A percentile compares a stretch with the other conserved stretches of the same genome.
These are phyloP conservation scores for Parotocinclus haroldoi DNA, from an alignment of 2,797 vertebrate genomes.

Conservation along the genomic window DNA sequence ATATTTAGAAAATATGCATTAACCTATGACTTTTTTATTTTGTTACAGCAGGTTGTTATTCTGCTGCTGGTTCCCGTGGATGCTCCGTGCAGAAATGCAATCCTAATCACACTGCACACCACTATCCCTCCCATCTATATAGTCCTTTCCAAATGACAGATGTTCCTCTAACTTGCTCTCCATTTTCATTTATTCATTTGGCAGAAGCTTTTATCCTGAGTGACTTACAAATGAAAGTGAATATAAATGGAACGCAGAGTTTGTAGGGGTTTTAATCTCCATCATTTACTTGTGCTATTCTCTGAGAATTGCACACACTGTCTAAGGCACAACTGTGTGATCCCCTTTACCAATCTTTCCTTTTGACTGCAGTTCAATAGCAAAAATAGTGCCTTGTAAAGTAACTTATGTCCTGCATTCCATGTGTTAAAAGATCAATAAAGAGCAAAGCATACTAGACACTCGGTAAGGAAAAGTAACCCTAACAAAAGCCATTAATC, in stretches of 20 bases:
- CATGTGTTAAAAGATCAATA: slow-evolving; percentile 50
- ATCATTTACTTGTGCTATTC: slow-evolving; percentile 46
- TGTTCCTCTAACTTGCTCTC: slow-evolving; percentile 20
- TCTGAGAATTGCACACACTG: slow-evolving; percentile 45
- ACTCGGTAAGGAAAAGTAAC: slow-evolving; percentile 40
- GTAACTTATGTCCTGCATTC: slow-evolving; percentile 63
- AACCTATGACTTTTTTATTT: background rate
- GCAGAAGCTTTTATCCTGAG: slow-evolving; percentile 29
- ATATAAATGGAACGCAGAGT: background rate
- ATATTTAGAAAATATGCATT: no score
- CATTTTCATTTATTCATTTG: slow-evolving; percentile 29
- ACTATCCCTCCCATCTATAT: background rate
- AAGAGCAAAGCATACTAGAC: slow-evolving; percentile 36
- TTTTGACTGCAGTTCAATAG: slow-evolving; percentile 62
- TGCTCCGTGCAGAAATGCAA: slow-evolving; percentile 92
- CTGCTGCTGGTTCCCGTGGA: slow-evolving; percentile 96
- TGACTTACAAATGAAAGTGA: slow-evolving; percentile 7
- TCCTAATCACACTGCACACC: slow-evolving; percentile 68
- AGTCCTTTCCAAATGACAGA: slow-evolving; percentile 23
- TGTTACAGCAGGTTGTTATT: slow-evolving; percentile 81
- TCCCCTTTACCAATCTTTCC: slow-evolving; percentile 13
- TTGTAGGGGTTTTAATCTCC: slow-evolving; percentile 13
- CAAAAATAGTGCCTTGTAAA: slow-evolving; percentile 78
- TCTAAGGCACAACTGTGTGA: slow-evolving; percentile 38
- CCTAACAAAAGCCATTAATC: slow-evolving; percentile 43